A percentile compares a stretch with the other conserved stretches of the same genome.
Conservation (phyloP, 1,140 invertebrate species). For the Drosophila grimshawi region DNA sequence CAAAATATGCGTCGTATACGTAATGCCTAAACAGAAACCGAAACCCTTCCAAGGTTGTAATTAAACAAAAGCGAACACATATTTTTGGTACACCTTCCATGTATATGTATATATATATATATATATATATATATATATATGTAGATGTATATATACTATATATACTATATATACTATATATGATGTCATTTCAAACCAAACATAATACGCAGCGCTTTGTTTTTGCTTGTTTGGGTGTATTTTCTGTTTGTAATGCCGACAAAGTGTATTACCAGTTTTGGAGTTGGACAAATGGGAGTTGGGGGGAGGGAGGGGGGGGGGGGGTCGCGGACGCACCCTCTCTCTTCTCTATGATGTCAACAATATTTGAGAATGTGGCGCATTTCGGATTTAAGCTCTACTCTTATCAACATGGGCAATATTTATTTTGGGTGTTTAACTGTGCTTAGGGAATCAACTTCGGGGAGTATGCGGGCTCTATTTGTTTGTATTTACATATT, state of each 20-base stretch:
- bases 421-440: conserved; percentile 61
- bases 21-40: conserved; percentile 7
- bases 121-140: not conserved
- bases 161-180: conserved; percentile 18
- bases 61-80: conserved; percentile 30
- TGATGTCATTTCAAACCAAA: conserved; percentile 60
- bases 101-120: not conserved
- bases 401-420: conserved; percentile 56
- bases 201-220: conserved; percentile 24
- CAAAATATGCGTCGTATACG: conserved; percentile 29
- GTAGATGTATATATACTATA: not conserved
- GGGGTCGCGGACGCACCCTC: not conserved
- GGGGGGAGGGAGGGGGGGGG: no score
- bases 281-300: not conserved
- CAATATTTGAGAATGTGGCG: conserved; percentile 29
- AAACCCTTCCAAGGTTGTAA: conserved; percentile 46
- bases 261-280: conserved; percentile 64
- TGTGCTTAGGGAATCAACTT: conserved; percentile 29
- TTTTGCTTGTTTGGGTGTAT: conserved; percentile 11
- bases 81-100: not conserved
- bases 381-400: conserved; percentile 39
- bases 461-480: not conserved
- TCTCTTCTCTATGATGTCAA: conserved; percentile 60
- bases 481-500: conserved; percentile 12
- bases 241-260: conserved; percentile 28